Evolutionary conservation across 2,113 vertebrate genomes (phyloP), one percentile per base, ranked within the genome.

Genomic region (Festucalex cinctus): DNA sequence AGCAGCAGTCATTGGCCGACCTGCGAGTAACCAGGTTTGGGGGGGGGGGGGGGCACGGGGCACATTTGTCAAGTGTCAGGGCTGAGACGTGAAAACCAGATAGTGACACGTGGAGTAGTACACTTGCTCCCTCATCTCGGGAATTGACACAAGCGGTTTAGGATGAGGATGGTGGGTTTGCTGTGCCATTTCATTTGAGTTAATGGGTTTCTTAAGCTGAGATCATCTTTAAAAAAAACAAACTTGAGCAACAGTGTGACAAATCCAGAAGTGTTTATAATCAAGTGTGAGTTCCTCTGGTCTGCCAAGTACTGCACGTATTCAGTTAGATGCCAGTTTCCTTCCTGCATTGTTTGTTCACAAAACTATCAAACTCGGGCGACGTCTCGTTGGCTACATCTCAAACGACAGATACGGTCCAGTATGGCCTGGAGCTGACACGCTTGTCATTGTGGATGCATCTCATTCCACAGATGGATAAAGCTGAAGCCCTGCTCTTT

Each of bases 41-140:
- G 78, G 74, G 68, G 59, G 0, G 17, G 44, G 17, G 83, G 70
- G 79, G 74, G n/a, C n/a, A n/a, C n/a, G 68, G 63, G 78, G 64
- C 66, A 57, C 85, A 86, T 91, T 89, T 88, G 83, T 92, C 89
- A 90, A 80, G 86, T 92, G 91, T 90, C 88, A 87, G 35, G 10
- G 59, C 59, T 56, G 67, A 85, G 77, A 76, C 46, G 35, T 80
- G 78, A 67, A 77, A 68, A 63, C 12, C 83, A 76, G 81, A 83
- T 79, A 68, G 26, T 75, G 69, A 69, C 69, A 72, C 67, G 28
- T 58, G 54, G 68, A 62, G 46, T 75, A 62, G 46, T 75, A 71
- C 78, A 60, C 58, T 62, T 53, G 32, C 67, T 65, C 70, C 75
- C 63, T 19, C 16, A 59, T 66, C 81, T 73, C 65, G 26, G 79